phyloP scores from a whole-genome alignment of 2,888 invertebrate genomes.

The Apotomis turbidana region DNA sequence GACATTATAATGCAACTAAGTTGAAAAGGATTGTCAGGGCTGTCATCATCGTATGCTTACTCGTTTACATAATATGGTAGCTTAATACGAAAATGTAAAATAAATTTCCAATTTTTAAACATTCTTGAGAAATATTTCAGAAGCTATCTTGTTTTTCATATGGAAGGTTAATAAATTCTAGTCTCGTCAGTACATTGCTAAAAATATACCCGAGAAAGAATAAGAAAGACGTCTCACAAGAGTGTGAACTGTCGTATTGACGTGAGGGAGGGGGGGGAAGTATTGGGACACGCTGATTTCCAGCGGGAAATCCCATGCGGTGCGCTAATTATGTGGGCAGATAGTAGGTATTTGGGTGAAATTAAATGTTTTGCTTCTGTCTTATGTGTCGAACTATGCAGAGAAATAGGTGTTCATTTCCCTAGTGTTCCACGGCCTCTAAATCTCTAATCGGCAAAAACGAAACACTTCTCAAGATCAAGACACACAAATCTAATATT shows the following conservation, averaged over 20 bases:
- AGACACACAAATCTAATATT: neutral
- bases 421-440: too few relatives aligned
- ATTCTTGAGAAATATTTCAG: too few relatives aligned
- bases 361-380: slow-evolving; percentile 16
- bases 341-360: neutral
- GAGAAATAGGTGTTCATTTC: neutral
- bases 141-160: too few relatives aligned
- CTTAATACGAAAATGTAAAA: too few relatives aligned
- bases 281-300: slow-evolving; percentile 9
- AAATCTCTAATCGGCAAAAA: too few relatives aligned
- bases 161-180: neutral
- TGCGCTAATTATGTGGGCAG: slow-evolving; percentile 8
- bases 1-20: too few relatives aligned
- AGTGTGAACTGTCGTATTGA: slow-evolving; percentile 7
- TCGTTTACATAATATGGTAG: too few relatives aligned
- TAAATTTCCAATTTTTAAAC: too few relatives aligned
- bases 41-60: too few relatives aligned
- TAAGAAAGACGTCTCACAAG: neutral
- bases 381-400: neutral
- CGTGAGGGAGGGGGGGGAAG: neutral
- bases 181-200: neutral
- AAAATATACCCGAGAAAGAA: neutral
- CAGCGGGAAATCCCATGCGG: neutral
- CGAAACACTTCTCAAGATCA: too few relatives aligned
- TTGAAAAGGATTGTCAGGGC: too few relatives aligned